These are phyloP conservation scores for Coccyzus lansbergi DNA, from an alignment of 2,797 vertebrate genomes.

Conservation along the genomic window DNA sequence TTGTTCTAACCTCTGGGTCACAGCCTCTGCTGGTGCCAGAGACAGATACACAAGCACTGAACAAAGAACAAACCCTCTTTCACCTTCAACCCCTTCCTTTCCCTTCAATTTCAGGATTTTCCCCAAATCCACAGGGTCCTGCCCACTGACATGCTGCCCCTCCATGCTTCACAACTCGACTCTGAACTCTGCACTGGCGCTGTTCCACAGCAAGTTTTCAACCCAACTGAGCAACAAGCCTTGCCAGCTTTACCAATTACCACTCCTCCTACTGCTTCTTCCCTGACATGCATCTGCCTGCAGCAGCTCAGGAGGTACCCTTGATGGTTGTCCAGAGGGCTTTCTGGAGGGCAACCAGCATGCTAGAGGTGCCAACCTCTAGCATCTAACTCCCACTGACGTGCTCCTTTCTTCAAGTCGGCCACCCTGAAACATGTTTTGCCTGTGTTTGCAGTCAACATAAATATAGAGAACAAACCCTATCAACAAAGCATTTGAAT, in stretches of 20 bases:
- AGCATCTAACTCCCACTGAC: conserved; percentile 8
- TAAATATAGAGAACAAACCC: not conserved
- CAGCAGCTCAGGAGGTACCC: not conserved
- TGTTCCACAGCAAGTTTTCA: not conserved
- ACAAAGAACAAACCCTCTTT: not conserved
- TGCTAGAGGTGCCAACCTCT: not conserved
- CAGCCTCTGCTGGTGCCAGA: not conserved
- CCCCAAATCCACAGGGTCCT: not conserved
- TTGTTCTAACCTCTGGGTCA: not conserved
- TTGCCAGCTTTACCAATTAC: conserved; percentile 21
- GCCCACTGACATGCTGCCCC: fast-evolving
- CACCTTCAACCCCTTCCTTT: not conserved
- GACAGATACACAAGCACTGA: not conserved
- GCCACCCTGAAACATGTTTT: conserved; percentile 37
- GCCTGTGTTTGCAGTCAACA: conserved; percentile 20
- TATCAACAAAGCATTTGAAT: not conserved
- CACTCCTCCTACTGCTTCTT: not conserved
- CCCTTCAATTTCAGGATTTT: not conserved
- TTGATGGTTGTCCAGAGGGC: not conserved
- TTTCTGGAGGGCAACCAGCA: conserved; percentile 35
- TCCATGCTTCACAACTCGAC: not conserved
- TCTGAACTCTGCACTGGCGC: not conserved
- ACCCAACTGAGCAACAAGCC: not conserved
- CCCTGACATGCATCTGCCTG: conserved; percentile 17
- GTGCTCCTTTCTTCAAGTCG: not conserved